Conservation (phyloP, 2,113 vertebrate species). For the Cavia aperea region DNA sequence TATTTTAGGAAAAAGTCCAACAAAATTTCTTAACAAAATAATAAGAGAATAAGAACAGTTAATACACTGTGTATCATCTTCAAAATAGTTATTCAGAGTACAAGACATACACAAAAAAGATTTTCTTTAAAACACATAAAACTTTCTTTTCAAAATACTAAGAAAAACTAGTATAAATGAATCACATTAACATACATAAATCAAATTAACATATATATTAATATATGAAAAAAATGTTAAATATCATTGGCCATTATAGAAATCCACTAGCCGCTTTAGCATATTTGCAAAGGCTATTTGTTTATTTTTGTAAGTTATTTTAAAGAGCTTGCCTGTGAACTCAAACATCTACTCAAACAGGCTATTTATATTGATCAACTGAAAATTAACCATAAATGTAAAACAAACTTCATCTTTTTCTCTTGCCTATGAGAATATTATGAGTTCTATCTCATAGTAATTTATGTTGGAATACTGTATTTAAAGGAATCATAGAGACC, state of each 20-base stretch:
- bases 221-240: not conserved
- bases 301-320: not conserved
- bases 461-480: not conserved
- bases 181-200: not conserved
- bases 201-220: not conserved
- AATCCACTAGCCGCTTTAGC: not conserved
- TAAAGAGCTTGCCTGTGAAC: not conserved
- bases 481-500: not conserved
- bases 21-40: too few species aligned
- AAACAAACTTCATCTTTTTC: not conserved
- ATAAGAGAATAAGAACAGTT: too few species aligned
- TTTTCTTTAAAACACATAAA: not conserved
- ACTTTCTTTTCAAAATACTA: not conserved
- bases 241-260: not conserved
- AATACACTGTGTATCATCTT: too few species aligned
- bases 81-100: too few species aligned
- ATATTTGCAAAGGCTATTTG: not conserved
- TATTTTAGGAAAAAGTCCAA: not conserved
- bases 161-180: not conserved
- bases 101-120: too few species aligned
- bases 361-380: not conserved
- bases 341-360: not conserved
- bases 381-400: not conserved
- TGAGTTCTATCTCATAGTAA: not conserved
- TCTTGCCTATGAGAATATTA: not conserved